phyloP scores from a whole-genome alignment of 2,797 vertebrate genomes.

The Lepilemur ruficaudatus region DNA sequence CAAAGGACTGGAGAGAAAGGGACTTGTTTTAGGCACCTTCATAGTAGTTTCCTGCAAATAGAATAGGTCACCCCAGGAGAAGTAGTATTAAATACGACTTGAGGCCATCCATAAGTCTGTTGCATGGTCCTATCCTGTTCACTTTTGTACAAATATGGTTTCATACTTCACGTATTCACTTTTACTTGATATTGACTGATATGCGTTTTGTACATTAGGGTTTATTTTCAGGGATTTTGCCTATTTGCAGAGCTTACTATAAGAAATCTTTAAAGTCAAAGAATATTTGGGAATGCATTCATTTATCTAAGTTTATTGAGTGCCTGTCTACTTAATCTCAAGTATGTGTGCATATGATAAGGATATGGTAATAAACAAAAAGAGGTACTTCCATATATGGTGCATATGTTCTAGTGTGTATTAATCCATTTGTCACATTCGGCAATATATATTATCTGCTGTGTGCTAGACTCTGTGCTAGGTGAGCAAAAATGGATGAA shows the following conservation, averaged over 20 bases:
- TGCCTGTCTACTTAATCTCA: neutral
- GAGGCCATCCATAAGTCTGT: neutral
- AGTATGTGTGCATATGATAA: neutral
- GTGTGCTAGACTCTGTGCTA: neutral
- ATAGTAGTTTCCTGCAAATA: neutral
- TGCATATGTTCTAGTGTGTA: neutral
- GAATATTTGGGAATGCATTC: neutral
- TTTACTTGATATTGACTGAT: neutral
- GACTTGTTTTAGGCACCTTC: neutral
- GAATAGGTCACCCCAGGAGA: neutral
- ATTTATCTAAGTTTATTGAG: neutral
- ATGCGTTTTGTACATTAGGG: neutral
- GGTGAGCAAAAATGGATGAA: neutral
- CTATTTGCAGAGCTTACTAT: neutral
- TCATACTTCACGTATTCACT: neutral
- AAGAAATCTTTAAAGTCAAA: neutral
- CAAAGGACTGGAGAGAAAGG: neutral
- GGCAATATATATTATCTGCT: neutral
- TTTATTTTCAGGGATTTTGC: neutral
- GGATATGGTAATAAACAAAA: neutral
- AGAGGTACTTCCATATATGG: neutral
- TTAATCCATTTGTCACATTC: neutral
- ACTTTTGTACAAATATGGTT: neutral
- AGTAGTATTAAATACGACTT: neutral
- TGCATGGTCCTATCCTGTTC: neutral